phyloP scores from a whole-genome alignment of 1,140 invertebrate genomes.

The Drosophila tropicalis region DNA sequence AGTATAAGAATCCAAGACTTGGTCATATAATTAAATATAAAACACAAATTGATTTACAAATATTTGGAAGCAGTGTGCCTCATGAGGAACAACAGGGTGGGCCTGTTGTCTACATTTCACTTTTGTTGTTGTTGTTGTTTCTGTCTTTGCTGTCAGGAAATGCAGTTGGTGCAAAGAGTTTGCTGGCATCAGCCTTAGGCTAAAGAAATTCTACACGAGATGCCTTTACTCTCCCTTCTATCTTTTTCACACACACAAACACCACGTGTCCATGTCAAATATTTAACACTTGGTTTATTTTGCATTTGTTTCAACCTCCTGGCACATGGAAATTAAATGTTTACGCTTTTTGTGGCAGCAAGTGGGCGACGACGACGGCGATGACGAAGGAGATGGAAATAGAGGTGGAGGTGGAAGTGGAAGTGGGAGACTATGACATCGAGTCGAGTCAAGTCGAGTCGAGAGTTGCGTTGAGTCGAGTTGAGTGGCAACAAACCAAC shows the following conservation, averaged over 20 bases:
- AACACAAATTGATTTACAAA: not conserved
- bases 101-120: constrained; percentile 36
- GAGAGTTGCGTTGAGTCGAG: constrained; percentile 28
- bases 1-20: no score
- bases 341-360: constrained; percentile 78
- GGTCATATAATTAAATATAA: no score
- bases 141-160: constrained; percentile 65
- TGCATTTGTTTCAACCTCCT: constrained; percentile 55
- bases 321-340: constrained; percentile 78
- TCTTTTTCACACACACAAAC: not conserved
- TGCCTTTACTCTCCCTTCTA: constrained; percentile 17
- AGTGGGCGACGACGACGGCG: constrained; percentile 53
- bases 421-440: constrained; percentile 14
- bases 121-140: constrained; percentile 18
- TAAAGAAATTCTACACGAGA: constrained; percentile 27
- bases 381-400: not conserved
- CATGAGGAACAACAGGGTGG: constrained; percentile 23
- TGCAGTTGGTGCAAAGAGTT: constrained; percentile 66
- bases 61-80: not conserved
- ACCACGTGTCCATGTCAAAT: constrained; percentile 67
- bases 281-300: constrained; percentile 80
- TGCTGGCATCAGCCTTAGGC: constrained; percentile 18
- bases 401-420: not conserved
- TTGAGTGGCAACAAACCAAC: constrained; percentile 19
- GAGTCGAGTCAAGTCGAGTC: constrained; percentile 33